Conservation (phyloP, 1,140 invertebrate species). For the Danaus melanippus region DNA sequence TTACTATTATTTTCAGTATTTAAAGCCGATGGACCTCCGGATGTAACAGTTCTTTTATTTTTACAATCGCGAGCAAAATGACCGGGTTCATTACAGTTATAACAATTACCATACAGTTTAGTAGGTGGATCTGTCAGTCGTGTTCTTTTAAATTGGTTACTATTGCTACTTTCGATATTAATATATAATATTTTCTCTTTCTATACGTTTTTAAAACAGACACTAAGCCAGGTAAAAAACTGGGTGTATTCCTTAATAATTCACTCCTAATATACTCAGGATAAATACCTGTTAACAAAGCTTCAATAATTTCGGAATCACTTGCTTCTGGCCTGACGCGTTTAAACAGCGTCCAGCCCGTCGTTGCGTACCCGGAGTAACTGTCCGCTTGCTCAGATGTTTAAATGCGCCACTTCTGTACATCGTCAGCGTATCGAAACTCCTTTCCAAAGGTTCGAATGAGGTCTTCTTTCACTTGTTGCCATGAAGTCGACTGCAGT, state of each 20-base stretch:
- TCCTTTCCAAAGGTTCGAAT: constrained; percentile 25
- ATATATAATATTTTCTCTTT: constrained; percentile 9
- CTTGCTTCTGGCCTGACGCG: constrained; percentile 20
- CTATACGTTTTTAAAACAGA: constrained; percentile 28
- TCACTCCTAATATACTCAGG: constrained; percentile 24
- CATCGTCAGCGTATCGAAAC: constrained; percentile 28
- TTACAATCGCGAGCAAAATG: constrained; percentile 14
- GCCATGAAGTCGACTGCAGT: constrained; percentile 22
- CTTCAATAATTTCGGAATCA: constrained; percentile 20
- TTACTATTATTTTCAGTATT: neutral
- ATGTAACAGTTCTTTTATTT: neutral
- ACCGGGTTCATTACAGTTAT: constrained; percentile 22
- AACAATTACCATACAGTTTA: constrained; percentile 5
- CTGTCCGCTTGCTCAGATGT: constrained; percentile 25
- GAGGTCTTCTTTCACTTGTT: constrained; percentile 24
- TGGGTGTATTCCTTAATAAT: constrained; percentile 24
- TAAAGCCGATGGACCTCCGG: neutral
- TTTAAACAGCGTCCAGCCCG: too few species aligned
- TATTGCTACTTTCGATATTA: too few species aligned
- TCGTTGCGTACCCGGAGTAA: constrained; percentile 27
- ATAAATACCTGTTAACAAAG: constrained; percentile 29
- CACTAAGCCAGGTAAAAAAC: constrained; percentile 21
- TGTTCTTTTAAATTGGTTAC: neutral
- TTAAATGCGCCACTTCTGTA: constrained; percentile 26
- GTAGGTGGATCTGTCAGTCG: constrained; percentile 1